Percentiles rank a stretch among this genome's conserved stretches.
Conservation (phyloP, 23 tunicate species). For the Botrylloides violaceus region DNA sequence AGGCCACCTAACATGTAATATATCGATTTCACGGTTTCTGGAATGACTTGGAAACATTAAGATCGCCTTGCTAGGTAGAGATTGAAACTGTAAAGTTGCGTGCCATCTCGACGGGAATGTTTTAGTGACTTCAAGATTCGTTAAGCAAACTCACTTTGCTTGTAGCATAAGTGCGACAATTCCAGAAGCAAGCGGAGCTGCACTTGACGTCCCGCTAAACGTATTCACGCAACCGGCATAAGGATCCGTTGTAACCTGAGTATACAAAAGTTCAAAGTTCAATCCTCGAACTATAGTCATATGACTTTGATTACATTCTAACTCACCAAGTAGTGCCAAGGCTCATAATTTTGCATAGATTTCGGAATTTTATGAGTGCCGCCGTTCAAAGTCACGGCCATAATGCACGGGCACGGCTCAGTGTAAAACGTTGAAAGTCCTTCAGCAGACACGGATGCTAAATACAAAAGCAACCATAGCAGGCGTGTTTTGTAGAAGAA, state of each 20-base stretch:
- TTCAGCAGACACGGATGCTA: conserved; percentile 21
- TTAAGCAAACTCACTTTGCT: conserved; percentile 9
- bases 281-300: neutral
- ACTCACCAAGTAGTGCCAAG: conserved; percentile 17
- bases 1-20: too few relatives aligned
- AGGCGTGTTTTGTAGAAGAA: too few relatives aligned
- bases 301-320: neutral
- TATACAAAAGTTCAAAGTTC: neutral
- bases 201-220: conserved; percentile 25
- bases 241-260: conserved; percentile 28
- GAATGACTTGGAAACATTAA: too few relatives aligned
- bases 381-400: conserved; percentile 25
- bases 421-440: conserved; percentile 27
- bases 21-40: too few relatives aligned
- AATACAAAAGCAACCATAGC: neutral
- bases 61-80: too few relatives aligned
- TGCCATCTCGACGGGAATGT: too few relatives aligned
- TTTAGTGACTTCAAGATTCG: too few relatives aligned
- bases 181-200: conserved; percentile 27
- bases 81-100: too few relatives aligned
- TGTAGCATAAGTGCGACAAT: conserved; percentile 21
- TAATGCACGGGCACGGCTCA: conserved; percentile 22
- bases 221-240: conserved; percentile 22
- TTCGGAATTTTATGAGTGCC: conserved; percentile 19
- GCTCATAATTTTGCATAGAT: conserved; percentile 1